Evolutionary conservation across 2,113 vertebrate species (phyloP).

Genomic region (Triplophysa siluroides): DNA sequence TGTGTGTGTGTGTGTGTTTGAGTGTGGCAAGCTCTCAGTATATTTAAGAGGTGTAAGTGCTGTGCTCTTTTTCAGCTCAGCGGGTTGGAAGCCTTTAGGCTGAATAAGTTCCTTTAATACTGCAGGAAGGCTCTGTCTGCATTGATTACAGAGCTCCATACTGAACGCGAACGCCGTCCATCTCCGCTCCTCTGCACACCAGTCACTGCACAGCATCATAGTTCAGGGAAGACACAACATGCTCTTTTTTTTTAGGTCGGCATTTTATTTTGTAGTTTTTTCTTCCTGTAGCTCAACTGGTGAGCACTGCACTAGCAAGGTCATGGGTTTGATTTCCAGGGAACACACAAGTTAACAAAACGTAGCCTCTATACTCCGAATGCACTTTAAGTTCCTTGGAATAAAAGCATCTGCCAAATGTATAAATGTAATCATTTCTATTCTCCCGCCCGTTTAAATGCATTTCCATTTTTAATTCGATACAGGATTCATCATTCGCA

Average conservation of each 20-base stretch:
- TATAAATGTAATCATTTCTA: not conserved
- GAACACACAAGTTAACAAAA: too few relatives aligned
- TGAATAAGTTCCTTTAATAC: conserved; percentile 44
- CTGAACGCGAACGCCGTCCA: conserved; percentile 16
- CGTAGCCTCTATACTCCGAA: too few relatives aligned
- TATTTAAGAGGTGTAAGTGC: conserved; percentile 28
- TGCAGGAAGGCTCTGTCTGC: conserved; percentile 40
- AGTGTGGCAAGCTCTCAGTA: conserved; percentile 11
- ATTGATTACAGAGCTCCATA: conserved; percentile 36
- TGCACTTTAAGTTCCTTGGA: too few relatives aligned
- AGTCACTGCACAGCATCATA: not conserved
- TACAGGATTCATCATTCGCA: not conserved
- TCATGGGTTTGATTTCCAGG: too few relatives aligned
- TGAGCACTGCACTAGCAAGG: too few relatives aligned
- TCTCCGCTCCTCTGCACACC: conserved; percentile 7
- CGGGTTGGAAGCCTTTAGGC: conserved; percentile 30
- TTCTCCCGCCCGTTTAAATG: not conserved
- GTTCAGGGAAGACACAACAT: conserved; percentile 14
- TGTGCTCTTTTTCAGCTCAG: conserved; percentile 39
- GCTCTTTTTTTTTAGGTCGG: conserved; percentile 22
- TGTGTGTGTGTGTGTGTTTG: conserved; percentile 16
- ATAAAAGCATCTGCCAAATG: too few relatives aligned
- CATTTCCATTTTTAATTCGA: not conserved
- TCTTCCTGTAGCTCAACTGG: too few relatives aligned
- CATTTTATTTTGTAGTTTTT: not conserved